Evolutionary conservation across 2,797 vertebrate genomes (phyloP).

Genomic region (Notamacropus eugenii): DNA sequence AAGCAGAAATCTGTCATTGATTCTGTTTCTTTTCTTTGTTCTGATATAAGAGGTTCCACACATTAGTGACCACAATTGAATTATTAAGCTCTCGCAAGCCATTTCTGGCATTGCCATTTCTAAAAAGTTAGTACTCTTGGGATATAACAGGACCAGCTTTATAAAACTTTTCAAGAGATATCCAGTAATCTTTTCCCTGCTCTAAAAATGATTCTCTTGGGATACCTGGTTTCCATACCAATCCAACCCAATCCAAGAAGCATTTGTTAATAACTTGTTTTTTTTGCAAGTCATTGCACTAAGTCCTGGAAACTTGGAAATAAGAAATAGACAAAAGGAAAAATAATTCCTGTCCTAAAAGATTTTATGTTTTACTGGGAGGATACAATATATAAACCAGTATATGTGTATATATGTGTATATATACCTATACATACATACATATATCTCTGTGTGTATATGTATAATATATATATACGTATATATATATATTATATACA

Average conservation of each 20-base stretch:
- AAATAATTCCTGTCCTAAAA: not conserved
- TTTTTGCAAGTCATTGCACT: not conserved
- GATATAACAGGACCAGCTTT: not conserved
- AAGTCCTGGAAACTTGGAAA: not conserved
- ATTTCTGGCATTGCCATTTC: not conserved
- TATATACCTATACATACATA: too few species aligned
- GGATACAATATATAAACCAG: not conserved
- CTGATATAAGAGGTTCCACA: constrained; percentile 25
- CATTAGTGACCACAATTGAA: constrained; percentile 27
- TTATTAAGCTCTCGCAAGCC: constrained; percentile 1
- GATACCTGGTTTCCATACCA: not conserved
- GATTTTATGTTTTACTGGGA: not conserved
- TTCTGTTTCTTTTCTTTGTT: not conserved
- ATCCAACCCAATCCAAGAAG: not conserved
- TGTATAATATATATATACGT: too few species aligned
- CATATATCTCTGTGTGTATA: too few species aligned
- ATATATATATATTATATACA: too few species aligned
- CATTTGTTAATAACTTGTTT: not conserved
- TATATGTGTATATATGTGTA: not conserved
- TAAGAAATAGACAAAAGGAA: not conserved
- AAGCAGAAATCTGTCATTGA: not conserved
- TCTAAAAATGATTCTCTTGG: not conserved
- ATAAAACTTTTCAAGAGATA: not conserved
- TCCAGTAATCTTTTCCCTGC: not conserved
- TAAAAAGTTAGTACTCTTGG: not conserved